Base-by-base conservation (phyloP, 2,113 vertebrate genomes). In the Nematolebias whitei region DNA sequence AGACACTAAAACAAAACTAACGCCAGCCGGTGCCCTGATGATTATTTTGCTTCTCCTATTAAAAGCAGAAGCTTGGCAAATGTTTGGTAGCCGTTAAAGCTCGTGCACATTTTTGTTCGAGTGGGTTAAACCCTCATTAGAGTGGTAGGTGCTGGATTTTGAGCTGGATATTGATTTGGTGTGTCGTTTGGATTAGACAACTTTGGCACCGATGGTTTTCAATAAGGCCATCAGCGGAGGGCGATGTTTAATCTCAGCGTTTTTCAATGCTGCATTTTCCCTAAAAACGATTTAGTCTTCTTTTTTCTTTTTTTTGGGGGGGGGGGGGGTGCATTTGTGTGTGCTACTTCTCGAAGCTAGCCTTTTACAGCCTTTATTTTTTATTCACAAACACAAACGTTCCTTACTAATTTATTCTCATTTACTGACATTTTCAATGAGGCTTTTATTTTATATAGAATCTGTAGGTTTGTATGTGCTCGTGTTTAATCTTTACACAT, bases 111-210 rank as follows among this genome's bases (percentile, higher is more conserved):
- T 83, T 32, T 51, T 66, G 11, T 76, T 67, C 62, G 56, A 76
- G 65, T 51, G 63, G 66, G 63, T 57, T 63, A 80, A 82, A 72
- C 50, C 63, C 55, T 75, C 74, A 62, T 68, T 48, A 59, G 70
- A 85, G 63, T 32, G 53, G 40, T 71, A 64, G 61, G 44, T 65
- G 61, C 66, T 71, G 69, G 73, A 76, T 68, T 54, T 63, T 74
- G 47, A 18, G 47, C 59, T 74, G 44, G 73, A 72, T 83, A 85
- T 88, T 74, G 81, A 88, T 86, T 83, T 63, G 71, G 65, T 62
- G 74, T 82, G 82, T 71, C 60, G 59, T 44, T 78, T 52, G 58
- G 82, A 88, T 88, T 82, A 83, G 76, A 76, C 35, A 63, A 71
- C 63, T 79, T 68, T 80, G 66, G 72, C 72, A 56, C 72, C 63